Base-by-base conservation (phyloP, 2,888 invertebrate genomes). In the Parnassius mnemosyne region DNA sequence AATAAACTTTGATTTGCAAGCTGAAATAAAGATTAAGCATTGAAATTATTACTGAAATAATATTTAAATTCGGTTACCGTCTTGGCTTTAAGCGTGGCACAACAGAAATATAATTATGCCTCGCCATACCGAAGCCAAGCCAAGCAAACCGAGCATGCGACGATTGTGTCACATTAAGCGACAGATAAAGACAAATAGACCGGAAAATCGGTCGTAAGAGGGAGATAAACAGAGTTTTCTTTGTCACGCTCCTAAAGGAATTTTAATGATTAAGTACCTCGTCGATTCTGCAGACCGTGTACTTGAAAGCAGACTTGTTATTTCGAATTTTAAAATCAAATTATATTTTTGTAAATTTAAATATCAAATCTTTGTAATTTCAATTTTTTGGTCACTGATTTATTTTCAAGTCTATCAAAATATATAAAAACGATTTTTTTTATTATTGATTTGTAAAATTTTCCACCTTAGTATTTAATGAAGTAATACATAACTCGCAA, bases 111-210 rank as follows among this genome's bases (percentile, higher is more conserved):
- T 71, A 73, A 75, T 73, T 75, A 74, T 67, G 60, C 58, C 60
- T 54, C 71, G 66, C 69, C 71, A 72, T 71, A 72, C 70, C 73
- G 71, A 74, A 77, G 59, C 53, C 54, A 59, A 64, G 82, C 83
- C 83, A 83, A 79, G 79, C 77, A 84, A 90, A 88, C 89, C 81
- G 88, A 84, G 84, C 88, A 81, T 88, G 83, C 84, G 81, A 83
- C 83, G 80, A 85, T 86, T 79, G 80, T 84, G 87, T 88, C 89
- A 88, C 88, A 88, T 89, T 89, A 87, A 76, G 75, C 79, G 84
- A 78, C 80, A 87, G 88, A 89, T 84, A 87, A 84, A 86, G 89
- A 89, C 87, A 89, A 89, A 89, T 89, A 89, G 86, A 87, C 83
- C 85, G 85, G 88, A 88, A 89, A 89, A 88, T 86, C 84, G 76